Evolutionary conservation across 2,888 invertebrate genomes (phyloP).

Genomic region (Amiota communis): DNA sequence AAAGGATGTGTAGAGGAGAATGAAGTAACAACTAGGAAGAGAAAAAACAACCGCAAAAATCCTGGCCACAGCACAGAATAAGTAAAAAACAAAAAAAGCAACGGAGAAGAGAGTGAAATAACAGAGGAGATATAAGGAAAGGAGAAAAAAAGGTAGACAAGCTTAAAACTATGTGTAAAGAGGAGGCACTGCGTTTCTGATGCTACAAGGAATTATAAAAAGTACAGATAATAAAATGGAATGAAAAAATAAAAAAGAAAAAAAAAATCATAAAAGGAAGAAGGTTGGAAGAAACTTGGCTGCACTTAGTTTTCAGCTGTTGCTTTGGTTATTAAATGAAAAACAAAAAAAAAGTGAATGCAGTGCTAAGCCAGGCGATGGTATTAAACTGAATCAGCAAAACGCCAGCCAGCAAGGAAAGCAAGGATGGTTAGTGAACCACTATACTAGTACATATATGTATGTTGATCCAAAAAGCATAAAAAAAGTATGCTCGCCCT

Average conservation of each 20-base stretch:
- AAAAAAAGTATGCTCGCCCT: conserved; percentile 25
- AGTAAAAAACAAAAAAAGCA: too few species aligned
- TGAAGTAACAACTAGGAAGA: background rate
- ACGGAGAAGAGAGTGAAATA: background rate
- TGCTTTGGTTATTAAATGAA: conserved; percentile 41
- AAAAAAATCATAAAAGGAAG: background rate
- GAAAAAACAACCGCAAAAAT: conserved; percentile 1
- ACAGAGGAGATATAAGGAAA: background rate
- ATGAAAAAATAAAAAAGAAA: background rate
- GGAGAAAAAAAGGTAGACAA: background rate
- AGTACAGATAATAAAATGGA: background rate
- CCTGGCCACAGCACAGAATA: background rate
- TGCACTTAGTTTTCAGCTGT: conserved; percentile 24
- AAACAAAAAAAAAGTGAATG: conserved; percentile 4
- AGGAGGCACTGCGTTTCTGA: too few species aligned
- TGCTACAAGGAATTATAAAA: background rate
- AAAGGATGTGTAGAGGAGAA: background rate
- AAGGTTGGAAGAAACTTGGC: background rate
- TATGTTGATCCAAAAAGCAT: background rate
- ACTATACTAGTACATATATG: background rate
- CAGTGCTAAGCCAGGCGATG: conserved; percentile 21
- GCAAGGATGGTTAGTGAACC: too few species aligned
- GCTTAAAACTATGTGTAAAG: too few species aligned
- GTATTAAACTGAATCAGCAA: background rate
- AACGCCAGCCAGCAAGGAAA: too few species aligned